Evolutionary conservation across 1,140 invertebrate species (phyloP).

Genomic region (Heliconius hewitsoni): DNA sequence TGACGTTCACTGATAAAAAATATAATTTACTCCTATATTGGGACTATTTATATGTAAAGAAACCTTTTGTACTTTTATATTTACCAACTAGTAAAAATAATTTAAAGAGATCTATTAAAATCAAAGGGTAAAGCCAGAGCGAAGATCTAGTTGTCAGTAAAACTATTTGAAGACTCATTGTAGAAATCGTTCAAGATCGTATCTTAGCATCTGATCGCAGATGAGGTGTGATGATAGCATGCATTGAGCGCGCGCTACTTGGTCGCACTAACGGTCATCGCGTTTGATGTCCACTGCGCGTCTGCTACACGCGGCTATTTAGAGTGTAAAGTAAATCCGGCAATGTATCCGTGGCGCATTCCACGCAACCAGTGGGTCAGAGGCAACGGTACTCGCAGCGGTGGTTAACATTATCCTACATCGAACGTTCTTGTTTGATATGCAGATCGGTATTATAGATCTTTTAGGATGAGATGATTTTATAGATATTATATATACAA

Average conservation of each 20-base stretch:
- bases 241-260: conserved; percentile 17
- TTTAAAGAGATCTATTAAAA: not conserved
- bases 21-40: too few species aligned
- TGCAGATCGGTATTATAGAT: conserved; percentile 3
- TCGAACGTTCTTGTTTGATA: conserved; percentile 19
- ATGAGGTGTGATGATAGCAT: conserved; percentile 21
- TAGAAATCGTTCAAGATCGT: conserved; percentile 20
- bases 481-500: too few species aligned
- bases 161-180: not conserved
- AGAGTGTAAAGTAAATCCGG: not conserved
- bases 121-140: not conserved
- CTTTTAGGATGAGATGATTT: not conserved
- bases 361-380: conserved; percentile 54
- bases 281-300: conserved; percentile 18
- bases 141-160: not conserved
- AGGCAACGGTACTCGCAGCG: conserved; percentile 62
- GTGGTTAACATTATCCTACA: conserved; percentile 34
- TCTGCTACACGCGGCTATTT: too few species aligned
- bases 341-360: conserved; percentile 45
- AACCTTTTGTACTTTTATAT: too few species aligned
- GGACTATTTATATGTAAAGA: too few species aligned
- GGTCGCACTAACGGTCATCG: conserved; percentile 25
- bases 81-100: not conserved
- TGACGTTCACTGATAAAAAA: too few species aligned
- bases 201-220: conserved; percentile 12